A percentile compares a stretch with the other conserved stretches of the same genome.
These are phyloP conservation scores for Diglossa brunneiventris DNA, from an alignment of 2,113 vertebrate genomes.

Conservation along the genomic window DNA sequence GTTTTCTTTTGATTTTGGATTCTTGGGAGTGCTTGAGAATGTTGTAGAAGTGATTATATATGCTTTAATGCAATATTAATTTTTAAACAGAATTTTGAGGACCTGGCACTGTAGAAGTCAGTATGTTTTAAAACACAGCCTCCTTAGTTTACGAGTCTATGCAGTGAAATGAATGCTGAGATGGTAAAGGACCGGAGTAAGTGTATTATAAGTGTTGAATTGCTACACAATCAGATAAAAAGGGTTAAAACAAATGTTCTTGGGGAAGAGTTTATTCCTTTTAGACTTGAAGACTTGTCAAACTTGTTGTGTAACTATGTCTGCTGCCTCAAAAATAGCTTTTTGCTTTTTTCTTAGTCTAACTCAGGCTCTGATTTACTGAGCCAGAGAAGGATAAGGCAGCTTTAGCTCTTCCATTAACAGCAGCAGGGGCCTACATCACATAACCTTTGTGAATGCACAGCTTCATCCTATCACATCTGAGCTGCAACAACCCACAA, in stretches of 20 bases:
- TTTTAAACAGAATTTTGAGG: neutral
- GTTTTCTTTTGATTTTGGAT: neutral
- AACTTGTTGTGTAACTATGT: neutral
- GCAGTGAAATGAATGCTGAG: neutral
- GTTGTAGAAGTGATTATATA: neutral
- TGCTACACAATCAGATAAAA: neutral
- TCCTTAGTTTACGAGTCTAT: neutral
- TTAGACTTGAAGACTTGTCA: neutral
- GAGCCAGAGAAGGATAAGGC: neutral
- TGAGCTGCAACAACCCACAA: neutral
- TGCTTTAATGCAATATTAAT: neutral
- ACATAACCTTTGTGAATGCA: neutral
- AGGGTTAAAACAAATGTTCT: neutral
- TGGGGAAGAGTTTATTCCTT: neutral
- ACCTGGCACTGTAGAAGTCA: neutral
- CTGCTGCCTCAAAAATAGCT: conserved; percentile 11
- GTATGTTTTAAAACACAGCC: neutral
- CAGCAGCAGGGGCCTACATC: conserved; percentile 11
- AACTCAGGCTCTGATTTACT: conserved; percentile 30
- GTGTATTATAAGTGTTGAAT: neutral
- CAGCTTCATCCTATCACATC: neutral
- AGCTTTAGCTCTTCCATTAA: conserved; percentile 45
- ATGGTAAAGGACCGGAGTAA: neutral
- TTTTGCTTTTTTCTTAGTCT: conserved; percentile 15
- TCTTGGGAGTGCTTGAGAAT: neutral